These are phyloP conservation scores for Drosophila meridionalis DNA, from an alignment of 2,888 invertebrate genomes.

Conservation along the genomic window DNA sequence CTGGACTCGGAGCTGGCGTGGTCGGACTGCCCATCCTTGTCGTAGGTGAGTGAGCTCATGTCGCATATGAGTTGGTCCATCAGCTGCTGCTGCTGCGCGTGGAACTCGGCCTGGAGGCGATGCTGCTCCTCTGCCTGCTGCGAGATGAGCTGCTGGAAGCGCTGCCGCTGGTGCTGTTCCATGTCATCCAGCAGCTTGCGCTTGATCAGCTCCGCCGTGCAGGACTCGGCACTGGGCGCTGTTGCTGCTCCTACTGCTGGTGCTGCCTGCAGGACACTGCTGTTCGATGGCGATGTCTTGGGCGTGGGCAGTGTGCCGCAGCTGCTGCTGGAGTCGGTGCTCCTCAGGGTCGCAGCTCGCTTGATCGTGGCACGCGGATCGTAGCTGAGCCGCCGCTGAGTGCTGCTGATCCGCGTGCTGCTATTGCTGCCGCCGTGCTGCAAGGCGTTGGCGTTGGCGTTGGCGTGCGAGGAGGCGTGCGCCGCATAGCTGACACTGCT, in stretches of 20 bases:
- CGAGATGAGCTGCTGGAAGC: constrained; percentile 35
- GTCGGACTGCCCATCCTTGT: constrained; percentile 11
- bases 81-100: constrained; percentile 44
- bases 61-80: constrained; percentile 45
- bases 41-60: constrained; percentile 12
- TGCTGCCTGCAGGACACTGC: background rate
- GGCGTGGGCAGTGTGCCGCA: background rate
- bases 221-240: background rate
- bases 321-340: background rate
- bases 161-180: constrained; percentile 41
- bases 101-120: constrained; percentile 48
- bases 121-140: constrained; percentile 52
- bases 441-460: constrained; percentile 3
- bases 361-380: constrained; percentile 53
- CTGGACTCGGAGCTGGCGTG: constrained; percentile 21
- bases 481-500: constrained; percentile 25
- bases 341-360: constrained; percentile 15
- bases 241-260: background rate
- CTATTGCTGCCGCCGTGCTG: constrained; percentile 8
- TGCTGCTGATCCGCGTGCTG: constrained; percentile 35
- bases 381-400: constrained; percentile 53
- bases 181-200: constrained; percentile 23
- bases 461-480: constrained; percentile 46
- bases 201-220: constrained; percentile 14
- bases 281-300: background rate